These are phyloP conservation scores for Torymus texanus DNA, from an alignment of 2,888 invertebrate species.

Conservation along the genomic window DNA sequence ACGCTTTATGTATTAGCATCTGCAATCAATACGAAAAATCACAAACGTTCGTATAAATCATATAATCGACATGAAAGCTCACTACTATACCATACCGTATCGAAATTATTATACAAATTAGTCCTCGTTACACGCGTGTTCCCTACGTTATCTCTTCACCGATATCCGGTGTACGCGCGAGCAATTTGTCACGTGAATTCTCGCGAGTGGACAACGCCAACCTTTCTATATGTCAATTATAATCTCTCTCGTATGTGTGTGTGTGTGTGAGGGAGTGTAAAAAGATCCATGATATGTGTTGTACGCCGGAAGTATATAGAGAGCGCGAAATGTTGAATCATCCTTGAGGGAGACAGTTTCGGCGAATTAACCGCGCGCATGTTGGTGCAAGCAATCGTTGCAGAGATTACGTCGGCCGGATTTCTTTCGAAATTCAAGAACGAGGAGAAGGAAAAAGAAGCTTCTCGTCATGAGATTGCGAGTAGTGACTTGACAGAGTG, in stretches of 20 bases:
- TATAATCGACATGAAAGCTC: too few relatives aligned
- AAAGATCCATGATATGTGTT: too few relatives aligned
- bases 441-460: not conserved
- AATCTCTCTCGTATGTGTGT: too few relatives aligned
- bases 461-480: too few relatives aligned
- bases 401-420: constrained; percentile 11
- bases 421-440: constrained; percentile 32
- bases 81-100: too few relatives aligned
- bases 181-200: too few relatives aligned
- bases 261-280: too few relatives aligned
- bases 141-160: not conserved
- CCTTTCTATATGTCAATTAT: too few relatives aligned
- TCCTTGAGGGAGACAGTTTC: constrained; percentile 18
- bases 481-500: too few relatives aligned
- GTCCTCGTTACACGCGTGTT: not conserved
- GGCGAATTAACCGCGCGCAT: not conserved
- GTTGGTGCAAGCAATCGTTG: not conserved
- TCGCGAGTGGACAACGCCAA: too few relatives aligned
- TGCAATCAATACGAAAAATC: too few relatives aligned
- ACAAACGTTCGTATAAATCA: not conserved
- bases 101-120: constrained; percentile 35
- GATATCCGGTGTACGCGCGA: too few relatives aligned
- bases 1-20: not conserved
- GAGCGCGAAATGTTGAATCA: constrained; percentile 15
- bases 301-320: not conserved